These are phyloP conservation scores for Syndactyla subalaris DNA, from an alignment of 2,797 vertebrate genomes.

Conservation along the genomic window DNA sequence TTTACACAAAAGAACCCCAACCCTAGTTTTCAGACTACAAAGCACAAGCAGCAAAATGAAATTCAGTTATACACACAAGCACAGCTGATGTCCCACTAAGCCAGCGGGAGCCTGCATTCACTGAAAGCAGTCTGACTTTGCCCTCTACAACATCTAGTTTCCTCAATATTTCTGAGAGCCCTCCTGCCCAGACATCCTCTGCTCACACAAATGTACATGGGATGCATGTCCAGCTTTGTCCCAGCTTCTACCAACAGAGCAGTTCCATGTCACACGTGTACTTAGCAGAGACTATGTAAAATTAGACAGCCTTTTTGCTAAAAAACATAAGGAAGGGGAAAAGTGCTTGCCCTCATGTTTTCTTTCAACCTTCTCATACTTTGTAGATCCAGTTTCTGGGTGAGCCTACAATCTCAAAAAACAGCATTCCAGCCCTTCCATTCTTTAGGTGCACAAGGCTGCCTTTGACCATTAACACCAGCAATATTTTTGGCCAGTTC, in stretches of 20 bases:
- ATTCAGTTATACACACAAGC: background rate
- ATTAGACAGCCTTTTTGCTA: background rate
- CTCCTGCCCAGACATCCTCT: background rate
- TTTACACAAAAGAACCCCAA: background rate
- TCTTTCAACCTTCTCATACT: background rate
- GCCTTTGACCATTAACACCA: background rate
- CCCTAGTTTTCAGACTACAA: background rate
- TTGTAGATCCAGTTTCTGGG: background rate
- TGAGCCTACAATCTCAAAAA: background rate
- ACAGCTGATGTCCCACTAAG: rapidly evolving
- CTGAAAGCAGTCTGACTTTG: background rate
- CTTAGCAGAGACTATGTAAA: background rate
- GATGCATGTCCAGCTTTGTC: background rate
- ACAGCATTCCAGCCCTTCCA: background rate
- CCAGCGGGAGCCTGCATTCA: background rate
- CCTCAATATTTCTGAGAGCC: background rate
- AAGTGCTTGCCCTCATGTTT: background rate
- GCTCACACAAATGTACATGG: rapidly evolving
- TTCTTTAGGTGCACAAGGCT: background rate
- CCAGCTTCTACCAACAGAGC: background rate
- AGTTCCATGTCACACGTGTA: background rate
- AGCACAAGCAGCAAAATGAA: background rate
- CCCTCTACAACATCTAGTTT: background rate
- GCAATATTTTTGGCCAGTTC: background rate
- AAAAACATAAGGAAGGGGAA: background rate